Evolutionary conservation across 2,113 vertebrate genomes (phyloP), one percentile per base, ranked within the genome.

Genomic region (Lagopus muta): DNA sequence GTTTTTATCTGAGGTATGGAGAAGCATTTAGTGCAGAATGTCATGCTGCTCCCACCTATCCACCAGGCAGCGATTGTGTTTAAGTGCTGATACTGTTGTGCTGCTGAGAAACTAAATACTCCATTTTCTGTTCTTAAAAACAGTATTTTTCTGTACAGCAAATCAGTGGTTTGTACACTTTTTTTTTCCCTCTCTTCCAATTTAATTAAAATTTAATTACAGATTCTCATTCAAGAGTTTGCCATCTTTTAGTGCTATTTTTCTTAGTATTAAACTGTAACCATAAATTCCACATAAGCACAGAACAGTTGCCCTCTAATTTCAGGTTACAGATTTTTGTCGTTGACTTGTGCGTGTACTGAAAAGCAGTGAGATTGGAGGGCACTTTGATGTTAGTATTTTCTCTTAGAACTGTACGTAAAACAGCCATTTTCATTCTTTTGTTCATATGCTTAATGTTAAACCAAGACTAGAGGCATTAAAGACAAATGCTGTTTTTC

Each of bases 241-340:
- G n/a, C 43, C 34, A 81, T 97, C 82, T 93, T 95, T 94, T 89
- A 93, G 60, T 89, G 78, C 79, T 96, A 88, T 36, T 89, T 97
- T 97, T 94, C 27, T 54, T 78, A 54, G 81, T 94, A 69, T 94
- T 94, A 86, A 96, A 95, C 66, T 90, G 34, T 84, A 92, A 92
- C 82, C 75, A 74, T 40, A 89, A 74, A 67, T 82, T 84, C 94
- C 72, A 82, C 21, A 45, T 94, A 90, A 94, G 86, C 88, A 66
- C 61, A 91, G 97, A 96, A 94, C 82, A 96, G 91, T 98, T 98
- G 95, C 86, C 86, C 94, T 97, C 97, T 98, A 96, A 98, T 97
- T 97, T 97, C 91, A 97, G 81, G 94, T 96, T 93, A 96, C 73
- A 89, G 71, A 94, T 96, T 97, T 92, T 97, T 97, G 93, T 97